Base-by-base conservation (phyloP, 2,797 vertebrate species). In the Enteromius unitaeniatus region DNA sequence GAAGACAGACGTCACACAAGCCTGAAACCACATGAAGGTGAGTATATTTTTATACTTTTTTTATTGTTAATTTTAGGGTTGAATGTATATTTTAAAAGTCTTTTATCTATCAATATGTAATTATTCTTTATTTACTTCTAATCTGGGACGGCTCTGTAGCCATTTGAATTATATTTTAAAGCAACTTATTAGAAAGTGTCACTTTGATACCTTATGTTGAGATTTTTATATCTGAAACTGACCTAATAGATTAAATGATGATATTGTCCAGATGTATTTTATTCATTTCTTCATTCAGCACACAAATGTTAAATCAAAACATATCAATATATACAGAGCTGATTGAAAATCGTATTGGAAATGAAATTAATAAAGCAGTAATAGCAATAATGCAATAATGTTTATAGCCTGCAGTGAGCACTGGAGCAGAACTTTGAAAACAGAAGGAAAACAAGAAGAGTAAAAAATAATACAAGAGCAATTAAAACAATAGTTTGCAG, bases 401-500 rank as follows among this genome's bases (percentile, higher is more conserved):
- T 64, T 17, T 23, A 23, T 51, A 23, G 7, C 40, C 28, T 67
- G 42, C 28, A 14, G 28, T 53, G 10, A 74, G 55, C 72, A 37
- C 49, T n/a, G 28, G 6, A 53, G 28, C 49, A n/a, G 19, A 7
- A 74, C 10, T 53, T n/a, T 34, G 1, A 74, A 28, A 49, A 31
- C 15, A 28, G 42, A 49, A 21, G 49, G 7, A 53, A 47, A 60
- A 17, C 7, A 69, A 37, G 8, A 28, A 62, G 15, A 68, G 11
- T 10, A 67, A 58, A 3, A 42, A 3, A 13, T 11, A 7, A 6
- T 31, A 37, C 14, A n/a, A 78, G 0, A 17, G 15, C 4, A 64
- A 70, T 34, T 14, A 72, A 77, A 76, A 81, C 21, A 42, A 17
- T 34, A 76, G 53, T 58, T 40, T 40, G 21, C 49, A 14, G 58